Base-by-base conservation (phyloP, 2,888 invertebrate genomes). In the Argyresthia albistria region DNA sequence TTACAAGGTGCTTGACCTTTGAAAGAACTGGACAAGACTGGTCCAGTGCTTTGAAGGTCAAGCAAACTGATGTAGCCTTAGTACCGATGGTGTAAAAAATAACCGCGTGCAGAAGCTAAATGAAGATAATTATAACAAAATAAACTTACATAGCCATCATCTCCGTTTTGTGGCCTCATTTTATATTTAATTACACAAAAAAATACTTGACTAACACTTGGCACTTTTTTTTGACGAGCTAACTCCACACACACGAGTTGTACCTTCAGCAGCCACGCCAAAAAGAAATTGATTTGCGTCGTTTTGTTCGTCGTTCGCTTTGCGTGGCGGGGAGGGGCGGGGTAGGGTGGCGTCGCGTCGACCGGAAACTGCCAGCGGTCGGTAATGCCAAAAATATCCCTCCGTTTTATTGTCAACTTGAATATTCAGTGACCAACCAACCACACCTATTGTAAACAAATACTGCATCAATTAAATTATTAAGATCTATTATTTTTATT, bases 121-220 rank as follows among this genome's bases (percentile, higher is more conserved):
- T 43, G 16, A 46, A 46, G 1, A 35, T 43, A 35, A 51, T 11
- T 2, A 25, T 4, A 25, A 25, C 25, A 6, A 4, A 42, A 51
- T 50, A 12, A 68, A 84, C 86, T 86, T 70, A 87, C 87, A 71
- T 73, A 86, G 46, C 82, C 83, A 58, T 87, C 87, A 56, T 87
- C 87, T 48, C 87, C 87, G 55, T 87, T 86, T 67, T 84, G 84
- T 49, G 86, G 86, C 59, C 86, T 80, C 86, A 87, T 87, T 77
- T 48, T 51, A 53, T 42, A 43, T 52, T n/a, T 46, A 56, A 51
- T 43, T 48, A 37, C 50, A 42, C 45, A 46, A 47, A 52, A 42
- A 37, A 52, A 53, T 37, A 51, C 49, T 39, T 36, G 35, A 47
- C 39, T 55, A 52, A 55, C 35, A 51, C 15, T 37, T 46, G 25